Evolutionary conservation across 2,888 invertebrate species (phyloP), one percentile per base, ranked within the genome.

Genomic region (Synergus itoensis): DNA sequence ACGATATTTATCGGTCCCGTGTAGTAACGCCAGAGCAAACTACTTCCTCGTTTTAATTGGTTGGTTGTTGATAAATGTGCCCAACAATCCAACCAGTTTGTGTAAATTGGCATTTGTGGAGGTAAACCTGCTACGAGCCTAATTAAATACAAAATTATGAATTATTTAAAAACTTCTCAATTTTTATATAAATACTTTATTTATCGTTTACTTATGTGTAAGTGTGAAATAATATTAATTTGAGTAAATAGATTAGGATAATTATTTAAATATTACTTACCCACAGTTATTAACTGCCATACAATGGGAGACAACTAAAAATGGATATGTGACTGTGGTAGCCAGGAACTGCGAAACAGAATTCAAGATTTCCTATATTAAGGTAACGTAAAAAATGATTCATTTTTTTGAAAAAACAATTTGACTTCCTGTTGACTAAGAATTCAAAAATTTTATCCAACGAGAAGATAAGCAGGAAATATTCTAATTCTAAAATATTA

Each of bases 281-380:
- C 95, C 95, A 18, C 96, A 96, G 81, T 97, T 96, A 81, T 96
- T 96, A 12, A 98, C 96, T 80, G 96, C 95, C 97, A 98, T 98
- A 88, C 98, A 97, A 80, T 97, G 97, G 14, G 97, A 96, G 1
- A 98, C 98, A 80, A 99, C 96, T 91, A 96, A 95, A 90, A 98
- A 95, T 28, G 99, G 99, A 92, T 99, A 99, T n/a, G 98, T 96
- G 82, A 98, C 89, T 79, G 97, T 96, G 82, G 96, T 95, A 80
- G 97, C 96, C 77, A 98, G 93, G 91, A 98, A 96, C 94, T 94
- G 92, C 85, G 85, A 89, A 90, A 89, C 85, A 88, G 12, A 75
- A 53, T 43, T 43, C 41, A 40, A 18, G 11, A 67, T 8, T 14
- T 7, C 57, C 65, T 57, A 14, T 60, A 73, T 43, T 69, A n/a